These are phyloP conservation scores for Cryptocephalus moraei DNA, from an alignment of 2,888 invertebrate species.

Conservation along the genomic window DNA sequence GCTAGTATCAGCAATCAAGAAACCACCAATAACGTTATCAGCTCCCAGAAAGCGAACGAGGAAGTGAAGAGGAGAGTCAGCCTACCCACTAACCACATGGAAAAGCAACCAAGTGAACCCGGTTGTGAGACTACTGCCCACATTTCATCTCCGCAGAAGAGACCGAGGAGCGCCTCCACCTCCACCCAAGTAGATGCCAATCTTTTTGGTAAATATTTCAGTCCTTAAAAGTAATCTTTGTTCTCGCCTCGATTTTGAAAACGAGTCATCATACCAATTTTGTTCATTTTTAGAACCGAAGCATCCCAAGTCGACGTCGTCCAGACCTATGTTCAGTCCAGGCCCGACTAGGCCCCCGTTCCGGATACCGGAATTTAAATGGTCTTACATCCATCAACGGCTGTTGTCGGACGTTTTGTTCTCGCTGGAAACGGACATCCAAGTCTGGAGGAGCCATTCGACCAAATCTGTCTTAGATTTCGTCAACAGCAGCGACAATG, in stretches of 20 bases:
- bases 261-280: no score
- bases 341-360: constrained; percentile 91
- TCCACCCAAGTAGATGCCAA: constrained; percentile 77
- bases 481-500: constrained; percentile 96
- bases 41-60: constrained; percentile 13
- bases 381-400: constrained; percentile 98
- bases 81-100: constrained; percentile 40
- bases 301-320: constrained; percentile 51
- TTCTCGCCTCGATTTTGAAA: background rate
- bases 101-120: constrained; percentile 25
- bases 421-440: constrained; percentile 95
- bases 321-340: constrained; percentile 85
- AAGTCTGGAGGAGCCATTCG: constrained; percentile 84
- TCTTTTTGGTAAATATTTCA: constrained; percentile 59
- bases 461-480: constrained; percentile 96
- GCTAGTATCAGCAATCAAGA: constrained; percentile 12
- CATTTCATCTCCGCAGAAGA: constrained; percentile 51
- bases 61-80: constrained; percentile 45
- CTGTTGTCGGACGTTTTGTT: constrained; percentile 92
- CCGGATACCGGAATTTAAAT: constrained; percentile 98
- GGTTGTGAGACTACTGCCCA: constrained; percentile 35
- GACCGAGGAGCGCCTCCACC: constrained; percentile 69
- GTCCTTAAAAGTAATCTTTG: background rate
- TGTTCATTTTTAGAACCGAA: constrained; percentile 29
- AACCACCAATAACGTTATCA: constrained; percentile 11